Evolutionary conservation across 2,113 vertebrate species (phyloP).

Genomic region (Pseudorasbora parva): DNA sequence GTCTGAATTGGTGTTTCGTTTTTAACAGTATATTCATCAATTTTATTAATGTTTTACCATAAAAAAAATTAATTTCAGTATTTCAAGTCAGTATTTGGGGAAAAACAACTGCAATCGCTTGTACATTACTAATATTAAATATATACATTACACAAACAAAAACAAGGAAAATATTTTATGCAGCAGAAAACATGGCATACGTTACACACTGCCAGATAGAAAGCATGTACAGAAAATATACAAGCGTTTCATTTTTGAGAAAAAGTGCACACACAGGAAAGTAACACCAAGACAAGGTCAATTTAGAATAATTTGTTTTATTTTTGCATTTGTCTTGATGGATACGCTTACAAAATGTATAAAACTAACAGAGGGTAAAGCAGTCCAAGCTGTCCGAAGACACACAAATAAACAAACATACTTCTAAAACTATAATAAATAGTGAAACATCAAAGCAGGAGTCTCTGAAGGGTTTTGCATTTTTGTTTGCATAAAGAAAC

Average conservation of each 20-base stretch:
- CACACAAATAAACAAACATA: constrained; percentile 27
- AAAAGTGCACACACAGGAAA: not conserved
- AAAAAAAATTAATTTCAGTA: too few relatives aligned
- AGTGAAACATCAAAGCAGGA: constrained; percentile 42
- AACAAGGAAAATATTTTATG: too few relatives aligned
- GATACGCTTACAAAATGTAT: constrained; percentile 44
- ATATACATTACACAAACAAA: too few relatives aligned
- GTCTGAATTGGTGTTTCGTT: too few relatives aligned
- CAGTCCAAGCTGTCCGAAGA: constrained; percentile 25
- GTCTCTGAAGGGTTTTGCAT: constrained; percentile 30
- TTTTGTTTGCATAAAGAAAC: constrained; percentile 42
- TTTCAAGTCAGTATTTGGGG: too few relatives aligned
- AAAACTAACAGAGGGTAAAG: constrained; percentile 44
- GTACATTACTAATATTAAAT: too few relatives aligned
- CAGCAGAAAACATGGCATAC: not conserved
- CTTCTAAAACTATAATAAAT: constrained; percentile 57
- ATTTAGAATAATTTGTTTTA: constrained; percentile 7
- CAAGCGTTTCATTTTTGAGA: not conserved
- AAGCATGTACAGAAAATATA: not conserved
- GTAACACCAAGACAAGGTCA: not conserved
- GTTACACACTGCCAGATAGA: not conserved
- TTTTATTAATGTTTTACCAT: too few relatives aligned
- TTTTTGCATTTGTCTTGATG: constrained; percentile 10
- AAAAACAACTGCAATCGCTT: too few relatives aligned
- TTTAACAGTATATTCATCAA: too few relatives aligned